These are phyloP conservation scores for Palythoa grandis DNA, from an alignment of 92 coral and sea anemone species.

Conservation along the genomic window DNA sequence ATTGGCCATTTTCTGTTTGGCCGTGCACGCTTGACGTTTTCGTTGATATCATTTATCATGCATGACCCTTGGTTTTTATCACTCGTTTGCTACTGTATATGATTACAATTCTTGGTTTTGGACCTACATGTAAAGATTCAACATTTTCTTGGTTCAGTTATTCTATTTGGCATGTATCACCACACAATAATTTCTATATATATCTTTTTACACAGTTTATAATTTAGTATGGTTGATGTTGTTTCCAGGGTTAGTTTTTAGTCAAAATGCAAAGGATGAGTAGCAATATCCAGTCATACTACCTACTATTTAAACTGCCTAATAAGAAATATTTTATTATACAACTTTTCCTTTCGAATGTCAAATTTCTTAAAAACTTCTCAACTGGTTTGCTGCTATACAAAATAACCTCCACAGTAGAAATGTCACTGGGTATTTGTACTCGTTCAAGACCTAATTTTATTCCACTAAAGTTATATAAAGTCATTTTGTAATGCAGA, in stretches of 20 bases:
- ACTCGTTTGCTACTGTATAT: neutral
- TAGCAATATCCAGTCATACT: neutral
- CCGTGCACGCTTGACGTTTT: too few relatives aligned
- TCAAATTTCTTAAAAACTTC: conserved; percentile 16
- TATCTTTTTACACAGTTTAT: too few relatives aligned
- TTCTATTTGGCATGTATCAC: conserved; percentile 11
- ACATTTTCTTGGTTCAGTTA: conserved; percentile 9
- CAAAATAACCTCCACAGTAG: conserved; percentile 3
- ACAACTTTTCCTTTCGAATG: conserved; percentile 8
- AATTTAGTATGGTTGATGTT: too few relatives aligned
- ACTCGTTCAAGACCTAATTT: conserved; percentile 1
- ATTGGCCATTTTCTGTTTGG: too few relatives aligned
- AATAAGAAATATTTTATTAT: neutral
- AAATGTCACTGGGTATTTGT: neutral
- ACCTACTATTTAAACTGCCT: neutral
- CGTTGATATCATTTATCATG: conserved; percentile 18
- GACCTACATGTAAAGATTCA: conserved; percentile 21
- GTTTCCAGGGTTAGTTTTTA: too few relatives aligned
- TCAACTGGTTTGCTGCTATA: neutral
- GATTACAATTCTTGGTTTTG: conserved; percentile 20
- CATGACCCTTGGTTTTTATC: conserved; percentile 8
- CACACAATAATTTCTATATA: neutral
- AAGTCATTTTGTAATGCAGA: conserved; percentile 17
- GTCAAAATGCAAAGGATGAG: neutral
- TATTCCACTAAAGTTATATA: conserved; percentile 2